Evolutionary conservation across 2,888 invertebrate genomes (phyloP).

Genomic region (Anthrax anthrax): DNA sequence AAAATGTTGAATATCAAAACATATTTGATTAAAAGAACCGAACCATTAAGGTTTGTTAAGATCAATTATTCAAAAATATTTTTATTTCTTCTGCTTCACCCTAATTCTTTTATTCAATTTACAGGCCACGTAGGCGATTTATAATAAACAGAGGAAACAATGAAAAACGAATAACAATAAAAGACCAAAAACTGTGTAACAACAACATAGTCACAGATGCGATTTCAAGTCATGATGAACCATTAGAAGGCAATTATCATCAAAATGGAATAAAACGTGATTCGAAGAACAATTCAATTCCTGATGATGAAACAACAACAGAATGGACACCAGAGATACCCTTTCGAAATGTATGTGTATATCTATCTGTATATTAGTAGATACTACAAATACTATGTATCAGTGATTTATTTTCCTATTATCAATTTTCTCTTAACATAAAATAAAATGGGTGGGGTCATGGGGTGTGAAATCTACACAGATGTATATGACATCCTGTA

Average conservation of each 20-base stretch:
- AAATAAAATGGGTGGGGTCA: too few species aligned
- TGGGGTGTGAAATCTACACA: too few species aligned
- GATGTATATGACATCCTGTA: too few species aligned
- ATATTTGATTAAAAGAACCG: constrained; percentile 70
- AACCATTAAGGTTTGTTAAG: constrained; percentile 44
- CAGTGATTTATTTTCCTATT: too few species aligned
- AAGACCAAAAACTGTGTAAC: constrained; percentile 5
- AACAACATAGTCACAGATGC: constrained; percentile 2
- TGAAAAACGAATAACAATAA: constrained; percentile 2
- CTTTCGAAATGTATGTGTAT: constrained; percentile 61
- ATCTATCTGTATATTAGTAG: too few species aligned
- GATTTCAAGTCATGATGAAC: not conserved
- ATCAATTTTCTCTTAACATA: too few species aligned
- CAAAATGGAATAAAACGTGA: constrained; percentile 10
- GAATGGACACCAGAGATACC: constrained; percentile 90
- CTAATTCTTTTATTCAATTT: too few species aligned
- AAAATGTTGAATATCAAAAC: constrained; percentile 76
- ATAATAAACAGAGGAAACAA: constrained; percentile 22
- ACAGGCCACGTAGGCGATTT: constrained; percentile 29
- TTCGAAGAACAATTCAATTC: constrained; percentile 38
- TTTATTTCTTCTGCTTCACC: not conserved
- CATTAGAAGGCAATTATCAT: not conserved
- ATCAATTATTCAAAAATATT: too few species aligned
- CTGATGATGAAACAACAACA: constrained; percentile 63
- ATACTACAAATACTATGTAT: too few species aligned